Base-by-base conservation (phyloP, 1,140 invertebrate genomes). In the Plectrocnemia conspersa region DNA sequence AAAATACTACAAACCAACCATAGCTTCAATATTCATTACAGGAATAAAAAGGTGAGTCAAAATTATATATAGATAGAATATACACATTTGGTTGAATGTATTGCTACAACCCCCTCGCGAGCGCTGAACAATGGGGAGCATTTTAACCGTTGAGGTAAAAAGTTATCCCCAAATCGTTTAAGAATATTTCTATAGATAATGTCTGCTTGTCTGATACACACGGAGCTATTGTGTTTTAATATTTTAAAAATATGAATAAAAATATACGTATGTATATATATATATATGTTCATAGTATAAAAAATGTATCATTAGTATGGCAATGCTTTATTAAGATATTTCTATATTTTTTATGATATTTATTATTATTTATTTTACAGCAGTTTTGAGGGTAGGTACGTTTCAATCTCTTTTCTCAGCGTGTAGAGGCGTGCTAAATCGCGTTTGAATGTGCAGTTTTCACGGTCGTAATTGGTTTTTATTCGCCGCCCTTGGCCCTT, bases 71-170 rank as follows among this genome's bases (percentile, higher is more conserved):
- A n/a, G n/a, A n/a, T n/a, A n/a, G n/a, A n/a, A n/a, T n/a, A n/a
- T 45, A 23, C 21, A n/a, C 13, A 15, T 49, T 56, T 40, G 22
- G 45, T 18, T 54, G 35, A 32, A 11, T 59, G 24, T 53, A 50
- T 29, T 38, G n/a, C 44, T 23, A 46, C 32, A 2, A 33, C 41
- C 41, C 44, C 32, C 22, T 13, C 7, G 6, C 11, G 3, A 38
- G 15, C 21, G 13, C 33, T 32, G 35, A 49, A 61, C 59, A 61
- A 61, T 45, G 36, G 54, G 40, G 49, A 53, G 41, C 59, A 52
- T 61, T 61, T 61, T 42, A 61, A 61, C 50, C 50, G 54, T 50
- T 61, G 59, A 61, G 59, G 59, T 61, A 61, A 61, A 61, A 61
- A 61, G 59, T 61, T 61, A 61, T 52, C 50, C 59, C 42, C 23